A percentile compares a stretch with the other conserved stretches of the same genome.
Evolutionary conservation across 2,888 invertebrate genomes (phyloP).

Genomic region (Drosophila quasianomalipes): DNA sequence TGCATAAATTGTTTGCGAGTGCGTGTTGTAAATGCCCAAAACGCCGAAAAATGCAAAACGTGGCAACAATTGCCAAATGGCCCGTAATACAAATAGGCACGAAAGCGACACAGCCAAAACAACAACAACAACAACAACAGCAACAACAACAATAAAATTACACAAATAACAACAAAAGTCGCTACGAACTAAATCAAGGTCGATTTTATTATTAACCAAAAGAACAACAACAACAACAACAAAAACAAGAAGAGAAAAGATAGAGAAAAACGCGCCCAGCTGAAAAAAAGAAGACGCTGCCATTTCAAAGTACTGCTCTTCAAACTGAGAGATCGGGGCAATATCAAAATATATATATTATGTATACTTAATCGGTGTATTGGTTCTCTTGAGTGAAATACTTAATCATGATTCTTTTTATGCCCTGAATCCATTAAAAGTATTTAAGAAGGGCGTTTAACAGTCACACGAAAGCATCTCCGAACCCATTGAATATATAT

Average conservation of each 20-base stretch:
- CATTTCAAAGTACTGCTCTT: constrained; percentile 9
- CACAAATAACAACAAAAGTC: constrained; percentile 29
- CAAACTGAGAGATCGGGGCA: background rate
- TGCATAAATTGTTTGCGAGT: constrained; percentile 52
- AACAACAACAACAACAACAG: constrained; percentile 33
- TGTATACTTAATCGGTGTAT: background rate
- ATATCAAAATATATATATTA: background rate
- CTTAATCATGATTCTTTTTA: background rate
- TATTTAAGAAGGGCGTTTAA: background rate
- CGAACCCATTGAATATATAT: background rate
- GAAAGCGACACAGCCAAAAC: constrained; percentile 38
- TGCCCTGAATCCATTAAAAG: background rate
- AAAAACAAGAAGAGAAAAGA: constrained; percentile 17
- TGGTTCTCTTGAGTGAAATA: background rate
- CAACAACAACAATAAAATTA: constrained; percentile 34
- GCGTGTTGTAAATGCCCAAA: constrained; percentile 59
- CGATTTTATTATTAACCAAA: constrained; percentile 71
- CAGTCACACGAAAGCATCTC: background rate
- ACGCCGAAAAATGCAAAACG: constrained; percentile 65
- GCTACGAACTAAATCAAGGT: constrained; percentile 79
- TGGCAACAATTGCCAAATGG: constrained; percentile 73
- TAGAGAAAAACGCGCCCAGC: constrained; percentile 33
- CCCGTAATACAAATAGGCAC: constrained; percentile 67
- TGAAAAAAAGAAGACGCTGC: constrained; percentile 14
- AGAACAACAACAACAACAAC: constrained; percentile 25